phyloP scores from a whole-genome alignment of 2,113 vertebrate genomes.

The Rhinoderma darwinii region DNA sequence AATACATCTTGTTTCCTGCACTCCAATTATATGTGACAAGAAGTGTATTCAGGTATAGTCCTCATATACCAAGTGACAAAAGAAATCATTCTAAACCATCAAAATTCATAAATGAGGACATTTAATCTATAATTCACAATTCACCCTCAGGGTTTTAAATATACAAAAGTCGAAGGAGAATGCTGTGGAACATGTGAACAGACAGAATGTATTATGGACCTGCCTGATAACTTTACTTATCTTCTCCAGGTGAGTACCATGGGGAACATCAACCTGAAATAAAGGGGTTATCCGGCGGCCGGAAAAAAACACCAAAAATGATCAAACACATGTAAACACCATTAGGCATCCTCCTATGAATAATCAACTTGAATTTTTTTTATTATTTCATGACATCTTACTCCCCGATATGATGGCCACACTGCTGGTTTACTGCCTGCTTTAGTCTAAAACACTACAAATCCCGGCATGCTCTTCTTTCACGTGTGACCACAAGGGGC shows the following conservation, averaged over 20 bases:
- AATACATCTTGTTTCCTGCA: slow-evolving; percentile 68
- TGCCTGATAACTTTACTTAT: slow-evolving; percentile 61
- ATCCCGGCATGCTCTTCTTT: too few species aligned
- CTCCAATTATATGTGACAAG: slow-evolving; percentile 66
- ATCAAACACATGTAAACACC: too few species aligned
- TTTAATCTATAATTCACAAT: not conserved
- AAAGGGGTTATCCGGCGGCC: too few species aligned
- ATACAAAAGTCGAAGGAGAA: slow-evolving; percentile 61
- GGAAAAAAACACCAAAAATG: too few species aligned
- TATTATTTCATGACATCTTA: too few species aligned
- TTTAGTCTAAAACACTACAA: too few species aligned
- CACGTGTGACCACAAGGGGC: too few species aligned
- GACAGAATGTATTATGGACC: slow-evolving; percentile 69
- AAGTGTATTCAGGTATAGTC: slow-evolving; percentile 72
- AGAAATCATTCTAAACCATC: not conserved
- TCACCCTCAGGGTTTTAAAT: slow-evolving; percentile 74
- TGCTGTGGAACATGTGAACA: slow-evolving; percentile 85
- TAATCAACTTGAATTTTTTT: too few species aligned
- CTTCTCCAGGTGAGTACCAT: slow-evolving; percentile 70
- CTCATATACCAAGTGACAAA: too few species aligned
- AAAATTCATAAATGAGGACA: not conserved
- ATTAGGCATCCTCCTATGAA: too few species aligned
- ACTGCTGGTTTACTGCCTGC: too few species aligned
- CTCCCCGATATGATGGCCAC: too few species aligned
- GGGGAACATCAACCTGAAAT: not conserved